Base-by-base conservation (phyloP, 2,113 vertebrate genomes). In the Galbula dea region DNA sequence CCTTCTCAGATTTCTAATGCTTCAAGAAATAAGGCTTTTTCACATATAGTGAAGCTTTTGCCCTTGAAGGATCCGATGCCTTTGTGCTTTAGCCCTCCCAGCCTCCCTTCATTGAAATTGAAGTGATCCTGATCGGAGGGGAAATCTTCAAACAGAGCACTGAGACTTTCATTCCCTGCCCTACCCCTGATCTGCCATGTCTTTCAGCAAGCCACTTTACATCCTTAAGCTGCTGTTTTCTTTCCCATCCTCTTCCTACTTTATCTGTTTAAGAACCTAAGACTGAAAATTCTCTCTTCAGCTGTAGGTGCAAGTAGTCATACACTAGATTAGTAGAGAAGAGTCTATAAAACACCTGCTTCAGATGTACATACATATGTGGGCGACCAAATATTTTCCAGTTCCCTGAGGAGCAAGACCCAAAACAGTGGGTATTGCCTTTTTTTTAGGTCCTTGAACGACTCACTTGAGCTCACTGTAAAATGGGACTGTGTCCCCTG, bases 311-410 rank as follows among this genome's bases (percentile, higher is more conserved):
- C 54, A 68, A 62, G 61, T 49, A 45, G 36, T 72, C 52, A 17
- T 9, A 34, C 21, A 1, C 45, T 76, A 17, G 59, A 41, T 58
- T 57, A 52, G 57, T 4, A 45, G 32, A 45, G 83, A 17, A 34
- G 14, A 23, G 73, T 62, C 63, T 43, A 2, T 67, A 19, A 24
- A 71, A 45, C 49, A 8, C 36, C 41, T 67, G 12, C 71, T 73
- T 79, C 27, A n/a, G 41, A 12, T 41, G 12, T 5, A 6, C n/a
- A 12, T 11, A 0, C 13, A 17, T 8, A 29, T 20, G 0, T 12
- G 46, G 71, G 14, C 86, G 92, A 58, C 75, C 65, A 73, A 32
- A 12, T 2, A 1, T 71, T 17, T 62, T 9, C 54, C 0, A 1
- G 13, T 23, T 84, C 36, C 36, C 55, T 10, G 32, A 51, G 52